Evolutionary conservation across 2,888 invertebrate species (phyloP), one percentile per base, ranked within the genome.

Genomic region (Drosophila niveifrons): DNA sequence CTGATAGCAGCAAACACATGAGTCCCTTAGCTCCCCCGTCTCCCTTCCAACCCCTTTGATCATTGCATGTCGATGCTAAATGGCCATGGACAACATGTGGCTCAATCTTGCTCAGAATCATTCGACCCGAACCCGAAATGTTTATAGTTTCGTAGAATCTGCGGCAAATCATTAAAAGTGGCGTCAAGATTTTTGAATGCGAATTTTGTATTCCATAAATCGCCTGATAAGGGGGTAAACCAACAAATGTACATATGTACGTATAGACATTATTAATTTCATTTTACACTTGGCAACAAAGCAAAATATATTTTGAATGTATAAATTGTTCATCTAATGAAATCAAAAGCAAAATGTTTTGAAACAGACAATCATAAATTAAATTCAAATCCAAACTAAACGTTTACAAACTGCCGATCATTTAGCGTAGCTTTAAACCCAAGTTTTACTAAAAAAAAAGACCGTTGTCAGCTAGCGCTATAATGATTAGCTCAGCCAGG

Each of bases 1-100:
- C 51, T 75, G 78, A 78, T 74, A 74, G 66, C 43, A 72, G 47
- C 51, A 52, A 51, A 43, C 58, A 62, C 63, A 51, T 73, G 29
- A 36, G 18, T 39, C n/a, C 18, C 29, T 11, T 31, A n/a, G 52
- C 34, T 15, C 3, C 2, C 9, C 17, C 15, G 10, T 1, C 41
- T 10, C 10, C 28, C 48, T 17, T 17, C 17, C 44, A 34, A 23
- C 23, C 18, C 36, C 28, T 56, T 31, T 31, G 39, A 23, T 69
- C 39, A 43, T 31, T 55, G 58, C 50, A 44, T 13, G 58, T 41
- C 15, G 52, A 43, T 61, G 66, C 39, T 43, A 62, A 66, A 62
- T 44, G 48, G 17, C 44, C 59, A 53, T 53, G 56, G 48, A 34
- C 78, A 72, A 66, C 72, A 72, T 72, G 57, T 76, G 74, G 53